Evolutionary conservation across 2,113 vertebrate species (phyloP).

Genomic region (Arothron firmamentum): DNA sequence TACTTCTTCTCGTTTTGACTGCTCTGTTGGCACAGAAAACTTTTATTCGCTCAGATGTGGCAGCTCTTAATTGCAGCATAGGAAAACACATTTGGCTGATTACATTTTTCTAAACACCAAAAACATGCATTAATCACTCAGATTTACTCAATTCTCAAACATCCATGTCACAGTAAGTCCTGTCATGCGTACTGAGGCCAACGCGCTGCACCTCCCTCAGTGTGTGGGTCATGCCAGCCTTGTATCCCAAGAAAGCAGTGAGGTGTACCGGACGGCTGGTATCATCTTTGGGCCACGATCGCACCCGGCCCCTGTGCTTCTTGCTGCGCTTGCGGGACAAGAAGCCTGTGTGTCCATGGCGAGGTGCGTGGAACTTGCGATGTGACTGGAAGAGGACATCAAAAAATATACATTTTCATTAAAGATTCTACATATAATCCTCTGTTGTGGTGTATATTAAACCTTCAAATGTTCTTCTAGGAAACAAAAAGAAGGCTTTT

Average conservation of each 20-base stretch:
- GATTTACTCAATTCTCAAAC: background rate
- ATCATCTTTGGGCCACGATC: slow-evolving; percentile 94
- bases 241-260: slow-evolving; percentile 92
- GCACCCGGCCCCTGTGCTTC: slow-evolving; percentile 88
- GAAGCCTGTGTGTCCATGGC: slow-evolving; percentile 94
- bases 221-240: slow-evolving; percentile 97
- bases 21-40: slow-evolving; percentile 73
- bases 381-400: slow-evolving; percentile 78
- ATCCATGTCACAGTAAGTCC: background rate
- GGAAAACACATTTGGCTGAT: background rate
- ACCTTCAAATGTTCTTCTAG: too few species aligned
- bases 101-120: background rate
- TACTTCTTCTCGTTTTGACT: slow-evolving; percentile 93
- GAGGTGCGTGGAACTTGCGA: slow-evolving; percentile 93
- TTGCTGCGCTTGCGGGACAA: slow-evolving; percentile 89
- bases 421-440: background rate
- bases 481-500: too few species aligned
- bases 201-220: slow-evolving; percentile 89
- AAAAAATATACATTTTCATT: background rate
- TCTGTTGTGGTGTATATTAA: too few species aligned
- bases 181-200: slow-evolving; percentile 84
- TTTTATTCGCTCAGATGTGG: fast-evolving
- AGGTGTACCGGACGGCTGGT: slow-evolving; percentile 88
- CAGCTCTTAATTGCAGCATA: too few species aligned
- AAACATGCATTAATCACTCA: background rate